Percentiles rank a stretch among this genome's conserved stretches.
Evolutionary conservation across 1,140 invertebrate genomes (phyloP).

Genomic region (Ericerus pela): DNA sequence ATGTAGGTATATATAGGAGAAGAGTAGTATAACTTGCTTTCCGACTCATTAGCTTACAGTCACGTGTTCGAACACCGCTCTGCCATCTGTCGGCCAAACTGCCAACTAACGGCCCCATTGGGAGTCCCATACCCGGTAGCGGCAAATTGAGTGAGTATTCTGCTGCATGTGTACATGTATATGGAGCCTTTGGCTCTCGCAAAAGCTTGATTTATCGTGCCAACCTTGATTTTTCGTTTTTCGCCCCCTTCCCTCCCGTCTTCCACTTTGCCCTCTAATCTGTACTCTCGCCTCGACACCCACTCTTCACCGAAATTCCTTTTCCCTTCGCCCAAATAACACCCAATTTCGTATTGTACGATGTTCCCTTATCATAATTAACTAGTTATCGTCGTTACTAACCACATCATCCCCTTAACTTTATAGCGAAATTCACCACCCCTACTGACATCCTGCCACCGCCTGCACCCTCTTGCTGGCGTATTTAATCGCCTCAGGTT

Average conservation of each 20-base stretch:
- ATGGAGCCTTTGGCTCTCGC: neutral
- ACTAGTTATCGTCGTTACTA: slow-evolving; percentile 8
- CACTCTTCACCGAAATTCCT: no score
- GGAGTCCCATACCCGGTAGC: slow-evolving; percentile 6
- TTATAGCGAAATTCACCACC: neutral
- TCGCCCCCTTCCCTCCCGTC: neutral
- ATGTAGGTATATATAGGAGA: no score
- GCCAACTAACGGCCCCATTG: slow-evolving; percentile 6
- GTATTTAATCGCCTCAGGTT: no score
- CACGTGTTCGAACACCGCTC: slow-evolving; percentile 6
- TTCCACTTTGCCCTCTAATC: no score
- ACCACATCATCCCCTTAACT: slow-evolving; percentile 3
- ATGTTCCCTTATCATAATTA: slow-evolving; percentile 8
- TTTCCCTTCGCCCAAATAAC: no score
- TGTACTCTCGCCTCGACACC: no score
- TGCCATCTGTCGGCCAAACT: slow-evolving; percentile 10
- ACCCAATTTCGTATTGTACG: no score
- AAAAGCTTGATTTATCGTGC: slow-evolving; percentile 4
- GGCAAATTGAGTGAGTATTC: slow-evolving; percentile 9
- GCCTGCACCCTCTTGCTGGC: no score
- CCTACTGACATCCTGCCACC: no score
- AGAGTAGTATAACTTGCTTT: neutral
- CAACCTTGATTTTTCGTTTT: slow-evolving; percentile 7
- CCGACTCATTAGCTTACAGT: slow-evolving; percentile 4
- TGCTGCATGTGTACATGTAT: no score